Evolutionary conservation across 2,888 invertebrate genomes (phyloP), one percentile per base, ranked within the genome.

Genomic region (Coronaproctus castanopsis): DNA sequence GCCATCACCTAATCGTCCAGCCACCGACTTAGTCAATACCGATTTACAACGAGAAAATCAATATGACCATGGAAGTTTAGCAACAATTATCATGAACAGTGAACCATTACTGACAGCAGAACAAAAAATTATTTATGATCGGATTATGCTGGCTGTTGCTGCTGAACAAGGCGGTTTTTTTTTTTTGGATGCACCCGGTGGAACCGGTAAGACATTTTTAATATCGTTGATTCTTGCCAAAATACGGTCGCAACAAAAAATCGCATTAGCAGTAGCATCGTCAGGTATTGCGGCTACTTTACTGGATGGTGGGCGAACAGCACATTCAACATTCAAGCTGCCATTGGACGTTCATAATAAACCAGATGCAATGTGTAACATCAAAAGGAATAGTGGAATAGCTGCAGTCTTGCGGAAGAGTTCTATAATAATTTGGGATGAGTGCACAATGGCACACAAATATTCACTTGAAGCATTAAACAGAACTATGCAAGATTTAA

Each of bases 201-300:
- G 57, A 57, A 57, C 48, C 0, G 57, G 57, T 50, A 49, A 57
- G 50, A 57, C 57, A 48, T 57, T 57, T 3, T 50, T 57, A 57
- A 57, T 57, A 21, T 49, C 1, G 1, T 49, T 56, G 19, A 56
- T 56, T 57, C 50, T 57, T 57, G 50, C 19, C 10, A 50, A 21
- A 48, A 51, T 22, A 49, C 14, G 21, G 22, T 14, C 65, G 53
- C 57, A 67, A 60, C 65, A 67, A 62, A 60, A 64, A 5, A 68
- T 70, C 55, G 69, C 69, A 18, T 55, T 73, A 49, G 69, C 71
- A n/a, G 62, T 73, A 20, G 71, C 72, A 14, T 71, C 67, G 36
- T 67, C 69, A 10, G 71, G 71, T 57, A 71, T 73, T 58, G 69
- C 70, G 21, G 71, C 73, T 3, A 72, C 70, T 20, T 66, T 74